Percentiles rank a stretch among this genome's conserved stretches.
These are phyloP conservation scores for Antechinus flavipes DNA, from an alignment of 2,113 vertebrate genomes.

Conservation along the genomic window DNA sequence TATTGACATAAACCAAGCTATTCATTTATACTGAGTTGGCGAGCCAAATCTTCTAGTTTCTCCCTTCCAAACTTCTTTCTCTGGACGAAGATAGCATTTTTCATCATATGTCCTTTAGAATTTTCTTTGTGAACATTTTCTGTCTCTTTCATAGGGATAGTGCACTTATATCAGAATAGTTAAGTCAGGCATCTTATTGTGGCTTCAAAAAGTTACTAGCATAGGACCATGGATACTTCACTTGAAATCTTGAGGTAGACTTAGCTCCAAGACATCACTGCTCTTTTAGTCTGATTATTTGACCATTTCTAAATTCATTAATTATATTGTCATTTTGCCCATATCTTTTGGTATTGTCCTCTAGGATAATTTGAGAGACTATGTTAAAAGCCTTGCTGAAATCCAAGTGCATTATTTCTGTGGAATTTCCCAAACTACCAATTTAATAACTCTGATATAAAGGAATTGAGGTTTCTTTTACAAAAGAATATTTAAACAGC, in stretches of 20 bases:
- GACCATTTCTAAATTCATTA: not conserved
- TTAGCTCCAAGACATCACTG: not conserved
- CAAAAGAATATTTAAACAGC: not conserved
- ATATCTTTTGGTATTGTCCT: too few relatives aligned
- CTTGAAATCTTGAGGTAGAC: not conserved
- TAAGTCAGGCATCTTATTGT: too few relatives aligned
- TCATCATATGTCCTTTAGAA: too few relatives aligned
- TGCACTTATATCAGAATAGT: too few relatives aligned
- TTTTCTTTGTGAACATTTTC: too few relatives aligned
- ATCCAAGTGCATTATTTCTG: not conserved
- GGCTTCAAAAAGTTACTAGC: too few relatives aligned
- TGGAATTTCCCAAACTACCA: not conserved
- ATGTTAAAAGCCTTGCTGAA: too few relatives aligned
- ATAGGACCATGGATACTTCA: not conserved
- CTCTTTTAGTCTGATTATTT: not conserved
- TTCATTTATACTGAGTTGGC: not conserved
- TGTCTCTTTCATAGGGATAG: too few relatives aligned
- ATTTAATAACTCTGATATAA: not conserved
- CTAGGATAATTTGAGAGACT: too few relatives aligned
- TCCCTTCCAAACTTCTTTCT: too few relatives aligned
- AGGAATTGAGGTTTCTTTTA: not conserved
- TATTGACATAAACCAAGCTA: not conserved
- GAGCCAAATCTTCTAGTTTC: not conserved
- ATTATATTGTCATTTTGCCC: not conserved
- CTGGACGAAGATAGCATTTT: too few relatives aligned